phyloP scores from a whole-genome alignment of 2,113 vertebrate genomes.

The Sinosuthora webbiana region DNA sequence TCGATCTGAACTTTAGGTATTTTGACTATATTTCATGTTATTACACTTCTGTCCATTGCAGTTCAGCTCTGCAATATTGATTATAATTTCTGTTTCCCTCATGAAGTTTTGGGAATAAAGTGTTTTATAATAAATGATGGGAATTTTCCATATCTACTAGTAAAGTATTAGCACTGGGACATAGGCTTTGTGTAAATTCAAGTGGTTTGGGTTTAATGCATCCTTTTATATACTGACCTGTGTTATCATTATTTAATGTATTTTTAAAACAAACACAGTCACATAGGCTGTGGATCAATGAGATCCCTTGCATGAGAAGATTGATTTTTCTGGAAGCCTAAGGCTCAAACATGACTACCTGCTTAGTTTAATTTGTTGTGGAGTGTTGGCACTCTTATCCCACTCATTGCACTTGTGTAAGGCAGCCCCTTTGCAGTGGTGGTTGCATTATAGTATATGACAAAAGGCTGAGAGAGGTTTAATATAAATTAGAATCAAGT shows the following conservation, averaged over 20 bases:
- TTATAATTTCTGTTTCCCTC: not conserved
- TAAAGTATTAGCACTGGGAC: not conserved
- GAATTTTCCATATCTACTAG: not conserved
- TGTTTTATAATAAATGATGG: not conserved
- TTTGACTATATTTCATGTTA: not conserved
- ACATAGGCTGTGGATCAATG: not conserved
- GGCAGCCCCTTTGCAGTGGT: not conserved
- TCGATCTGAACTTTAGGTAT: not conserved
- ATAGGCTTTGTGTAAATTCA: not conserved
- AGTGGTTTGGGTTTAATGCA: not conserved
- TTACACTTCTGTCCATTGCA: not conserved
- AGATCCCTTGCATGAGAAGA: not conserved
- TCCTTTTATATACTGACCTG: not conserved
- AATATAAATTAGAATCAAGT: conserved; percentile 18
- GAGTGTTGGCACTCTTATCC: not conserved
- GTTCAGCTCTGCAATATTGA: not conserved
- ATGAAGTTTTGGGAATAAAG: not conserved
- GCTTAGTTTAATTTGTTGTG: conserved; percentile 25
- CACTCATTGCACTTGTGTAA: not conserved
- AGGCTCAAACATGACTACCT: not conserved
- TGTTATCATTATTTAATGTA: not conserved
- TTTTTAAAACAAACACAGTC: not conserved
- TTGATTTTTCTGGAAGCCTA: conserved; percentile 6
- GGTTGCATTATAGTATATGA: not conserved
- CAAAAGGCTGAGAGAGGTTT: conserved; percentile 21